A percentile compares a stretch with the other conserved stretches of the same genome.
Evolutionary conservation across 2,113 vertebrate species (phyloP).

Genomic region (Nothobranchius kuhntae): DNA sequence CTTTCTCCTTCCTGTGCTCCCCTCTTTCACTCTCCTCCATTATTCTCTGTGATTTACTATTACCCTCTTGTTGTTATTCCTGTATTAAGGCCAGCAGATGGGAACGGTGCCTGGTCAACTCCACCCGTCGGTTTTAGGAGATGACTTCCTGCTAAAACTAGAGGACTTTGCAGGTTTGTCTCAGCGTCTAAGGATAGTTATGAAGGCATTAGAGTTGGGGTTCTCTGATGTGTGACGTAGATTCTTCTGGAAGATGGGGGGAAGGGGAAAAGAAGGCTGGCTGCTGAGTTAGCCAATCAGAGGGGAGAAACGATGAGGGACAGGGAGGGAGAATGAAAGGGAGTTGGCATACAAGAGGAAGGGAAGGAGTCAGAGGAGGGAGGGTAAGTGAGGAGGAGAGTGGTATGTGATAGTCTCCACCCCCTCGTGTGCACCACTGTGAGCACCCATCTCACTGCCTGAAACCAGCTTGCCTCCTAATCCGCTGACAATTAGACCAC

Average conservation of each 20-base stretch:
- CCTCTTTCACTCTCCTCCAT: conserved; percentile 38
- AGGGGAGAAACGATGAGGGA: conserved; percentile 45
- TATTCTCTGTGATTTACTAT: conserved; percentile 72
- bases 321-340: conserved; percentile 33
- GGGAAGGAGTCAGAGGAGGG: conserved; percentile 52
- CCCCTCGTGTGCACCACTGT: conserved; percentile 41
- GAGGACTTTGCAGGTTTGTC: conserved; percentile 16
- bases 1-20: conserved; percentile 25
- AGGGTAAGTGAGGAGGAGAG: conserved; percentile 61
- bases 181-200: conserved; percentile 35
- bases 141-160: conserved; percentile 43
- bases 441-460: conserved; percentile 51
- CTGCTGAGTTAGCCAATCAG: conserved; percentile 64
- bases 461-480: conserved; percentile 64
- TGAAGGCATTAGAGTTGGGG: conserved; percentile 52
- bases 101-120: conserved; percentile 11
- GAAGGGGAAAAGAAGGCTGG: conserved; percentile 44
- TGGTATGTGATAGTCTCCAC: conserved; percentile 53
- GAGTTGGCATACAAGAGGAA: conserved; percentile 36
- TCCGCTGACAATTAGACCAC: conserved; percentile 67
- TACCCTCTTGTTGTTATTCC: conserved; percentile 31
- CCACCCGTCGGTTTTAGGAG: conserved; percentile 21
- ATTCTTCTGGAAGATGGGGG: conserved; percentile 71
- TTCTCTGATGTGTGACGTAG: conserved; percentile 60
- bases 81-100: conserved; percentile 38